A percentile compares a stretch with the other conserved stretches of the same genome.
Conservation (phyloP, 2,113 vertebrate species). For the Podocnemis expansa region DNA sequence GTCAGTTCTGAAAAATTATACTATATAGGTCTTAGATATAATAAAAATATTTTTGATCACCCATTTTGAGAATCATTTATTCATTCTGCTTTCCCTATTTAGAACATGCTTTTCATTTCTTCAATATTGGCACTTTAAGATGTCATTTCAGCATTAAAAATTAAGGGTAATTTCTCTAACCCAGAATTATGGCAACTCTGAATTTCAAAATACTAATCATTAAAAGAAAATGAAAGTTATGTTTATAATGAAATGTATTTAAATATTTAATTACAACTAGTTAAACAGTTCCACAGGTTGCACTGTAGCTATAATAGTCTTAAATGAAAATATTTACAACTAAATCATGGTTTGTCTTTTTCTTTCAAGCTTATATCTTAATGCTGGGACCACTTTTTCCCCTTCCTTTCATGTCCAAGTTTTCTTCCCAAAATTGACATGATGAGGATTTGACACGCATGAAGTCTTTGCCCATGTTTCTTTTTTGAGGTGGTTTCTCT, state of each 20-base stretch:
- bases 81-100: conserved; percentile 31
- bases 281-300: background rate
- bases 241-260: background rate
- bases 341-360: background rate
- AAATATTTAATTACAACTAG: background rate
- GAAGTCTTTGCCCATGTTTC: background rate
- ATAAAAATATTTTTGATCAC: conserved; percentile 60
- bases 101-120: background rate
- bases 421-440: background rate
- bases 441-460: background rate
- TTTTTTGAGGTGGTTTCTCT: background rate
- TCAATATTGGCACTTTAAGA: background rate
- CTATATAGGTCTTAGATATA: conserved; percentile 1
- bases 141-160: background rate
- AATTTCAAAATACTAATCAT: background rate
- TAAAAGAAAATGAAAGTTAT: background rate
- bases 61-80: conserved; percentile 28
- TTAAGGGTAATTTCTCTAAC: background rate
- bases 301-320: background rate
- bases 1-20: conserved; percentile 40
- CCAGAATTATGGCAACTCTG: background rate
- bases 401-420: background rate
- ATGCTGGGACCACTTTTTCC: background rate
- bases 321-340: background rate
- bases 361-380: background rate